Conservation (phyloP, 2,797 vertebrate genomes). For the Anomalospiza imberbis region DNA sequence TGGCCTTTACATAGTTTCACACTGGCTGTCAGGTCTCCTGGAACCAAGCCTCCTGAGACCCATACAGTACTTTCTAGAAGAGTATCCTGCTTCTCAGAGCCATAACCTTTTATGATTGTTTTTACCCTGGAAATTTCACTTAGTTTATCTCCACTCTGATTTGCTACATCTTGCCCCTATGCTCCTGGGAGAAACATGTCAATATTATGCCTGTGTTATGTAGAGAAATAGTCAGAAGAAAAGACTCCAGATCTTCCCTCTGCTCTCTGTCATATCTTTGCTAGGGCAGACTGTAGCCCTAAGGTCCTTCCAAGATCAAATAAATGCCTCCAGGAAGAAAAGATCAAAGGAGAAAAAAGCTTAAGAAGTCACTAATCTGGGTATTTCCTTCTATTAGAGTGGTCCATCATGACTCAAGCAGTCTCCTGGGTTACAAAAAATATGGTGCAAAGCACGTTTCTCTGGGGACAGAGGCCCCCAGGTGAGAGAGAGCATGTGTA, state of each 20-base stretch:
- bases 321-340: conserved; percentile 62
- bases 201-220: conserved; percentile 43
- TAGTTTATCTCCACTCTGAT: neutral
- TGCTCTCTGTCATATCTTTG: conserved; percentile 18
- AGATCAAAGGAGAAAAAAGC: conserved; percentile 52
- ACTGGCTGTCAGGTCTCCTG: neutral
- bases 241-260: conserved; percentile 36
- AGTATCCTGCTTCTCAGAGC: neutral
- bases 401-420: conserved; percentile 10
- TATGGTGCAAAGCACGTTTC: neutral
- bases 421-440: conserved; percentile 24
- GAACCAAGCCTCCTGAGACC: neutral
- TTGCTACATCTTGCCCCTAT: neutral
- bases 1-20: neutral
- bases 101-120: neutral
- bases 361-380: conserved; percentile 57
- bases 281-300: conserved; percentile 53
- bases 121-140: neutral
- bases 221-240: conserved; percentile 23
- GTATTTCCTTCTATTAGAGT: conserved; percentile 35
- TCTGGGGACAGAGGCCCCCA: neutral
- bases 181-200: conserved; percentile 18
- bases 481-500: neutral
- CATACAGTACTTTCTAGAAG: neutral
- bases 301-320: conserved; percentile 65